Evolutionary conservation across 2,888 invertebrate genomes (phyloP).

Genomic region (Netelia virgata): DNA sequence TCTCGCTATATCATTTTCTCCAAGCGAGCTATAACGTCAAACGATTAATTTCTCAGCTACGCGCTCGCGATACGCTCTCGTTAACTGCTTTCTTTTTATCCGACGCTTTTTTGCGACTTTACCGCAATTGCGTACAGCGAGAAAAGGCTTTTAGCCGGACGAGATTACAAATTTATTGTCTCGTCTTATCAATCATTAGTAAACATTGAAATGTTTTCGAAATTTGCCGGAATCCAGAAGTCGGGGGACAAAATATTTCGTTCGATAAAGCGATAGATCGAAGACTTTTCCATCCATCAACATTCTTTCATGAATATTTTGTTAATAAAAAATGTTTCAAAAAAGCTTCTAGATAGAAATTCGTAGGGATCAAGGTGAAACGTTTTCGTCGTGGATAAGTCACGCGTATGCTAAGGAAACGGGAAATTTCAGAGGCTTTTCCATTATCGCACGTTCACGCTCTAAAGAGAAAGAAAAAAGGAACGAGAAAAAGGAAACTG

Average conservation of each 20-base stretch:
- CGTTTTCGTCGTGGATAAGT: not conserved
- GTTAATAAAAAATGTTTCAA: too few species aligned
- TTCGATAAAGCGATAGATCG: too few species aligned
- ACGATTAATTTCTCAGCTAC: constrained; percentile 56
- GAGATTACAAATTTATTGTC: too few species aligned
- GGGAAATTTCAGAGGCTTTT: not conserved
- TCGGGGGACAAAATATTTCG: too few species aligned
- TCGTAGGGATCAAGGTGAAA: not conserved
- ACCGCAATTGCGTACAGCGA: not conserved
- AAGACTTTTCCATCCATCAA: too few species aligned
- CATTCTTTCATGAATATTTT: too few species aligned
- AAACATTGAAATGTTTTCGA: too few species aligned
- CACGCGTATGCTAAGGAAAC: not conserved
- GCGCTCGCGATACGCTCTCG: constrained; percentile 28
- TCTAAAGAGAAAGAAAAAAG: not conserved
- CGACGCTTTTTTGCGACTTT: constrained; percentile 2
- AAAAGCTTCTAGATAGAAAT: too few species aligned
- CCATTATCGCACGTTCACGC: not conserved
- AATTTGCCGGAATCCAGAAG: too few species aligned
- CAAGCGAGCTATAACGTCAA: constrained; percentile 32
- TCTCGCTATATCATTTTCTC: constrained; percentile 18
- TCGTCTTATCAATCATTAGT: too few species aligned
- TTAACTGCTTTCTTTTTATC: constrained; percentile 31
- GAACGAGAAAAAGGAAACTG: not conserved
- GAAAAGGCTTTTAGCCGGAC: not conserved